Conservation (phyloP, 2,888 invertebrate species). For the Clivina fossor region DNA sequence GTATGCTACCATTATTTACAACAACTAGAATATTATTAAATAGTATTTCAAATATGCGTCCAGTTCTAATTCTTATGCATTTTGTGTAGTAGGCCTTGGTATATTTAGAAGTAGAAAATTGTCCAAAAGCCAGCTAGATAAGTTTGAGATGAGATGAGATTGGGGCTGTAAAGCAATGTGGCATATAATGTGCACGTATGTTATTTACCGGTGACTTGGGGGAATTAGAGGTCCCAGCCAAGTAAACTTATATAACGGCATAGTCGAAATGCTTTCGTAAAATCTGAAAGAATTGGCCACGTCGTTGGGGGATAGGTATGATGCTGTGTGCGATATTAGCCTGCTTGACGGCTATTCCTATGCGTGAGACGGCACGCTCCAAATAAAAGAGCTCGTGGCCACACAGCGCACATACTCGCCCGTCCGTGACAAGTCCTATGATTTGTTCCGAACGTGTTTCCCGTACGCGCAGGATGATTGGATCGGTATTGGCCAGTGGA, state of each 20-base stretch:
- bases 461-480: constrained; percentile 40
- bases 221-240: not conserved
- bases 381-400: constrained; percentile 46
- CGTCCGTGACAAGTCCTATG: constrained; percentile 49
- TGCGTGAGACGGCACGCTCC: constrained; percentile 49
- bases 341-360: constrained; percentile 53
- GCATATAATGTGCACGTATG: too few species aligned
- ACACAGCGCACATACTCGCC: constrained; percentile 33
- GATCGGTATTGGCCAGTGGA: constrained; percentile 27
- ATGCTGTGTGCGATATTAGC: constrained; percentile 50
- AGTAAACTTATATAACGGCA: constrained; percentile 42
- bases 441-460: constrained; percentile 53
- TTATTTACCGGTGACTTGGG: constrained; percentile 16
- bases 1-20: constrained; percentile 19
- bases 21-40: constrained; percentile 27
- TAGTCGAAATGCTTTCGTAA: constrained; percentile 52
- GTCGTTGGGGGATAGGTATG: constrained; percentile 41
- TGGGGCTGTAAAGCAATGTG: too few species aligned
- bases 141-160: too few species aligned
- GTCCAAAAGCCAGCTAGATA: too few species aligned
- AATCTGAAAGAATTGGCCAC: constrained; percentile 51
- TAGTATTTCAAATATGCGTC: constrained; percentile 1
- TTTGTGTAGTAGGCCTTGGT: too few species aligned
- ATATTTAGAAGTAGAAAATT: too few species aligned
- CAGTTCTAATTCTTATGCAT: too few species aligned